Conservation (phyloP, 2,113 vertebrate genomes). For the Odontesthes bonariensis region DNA sequence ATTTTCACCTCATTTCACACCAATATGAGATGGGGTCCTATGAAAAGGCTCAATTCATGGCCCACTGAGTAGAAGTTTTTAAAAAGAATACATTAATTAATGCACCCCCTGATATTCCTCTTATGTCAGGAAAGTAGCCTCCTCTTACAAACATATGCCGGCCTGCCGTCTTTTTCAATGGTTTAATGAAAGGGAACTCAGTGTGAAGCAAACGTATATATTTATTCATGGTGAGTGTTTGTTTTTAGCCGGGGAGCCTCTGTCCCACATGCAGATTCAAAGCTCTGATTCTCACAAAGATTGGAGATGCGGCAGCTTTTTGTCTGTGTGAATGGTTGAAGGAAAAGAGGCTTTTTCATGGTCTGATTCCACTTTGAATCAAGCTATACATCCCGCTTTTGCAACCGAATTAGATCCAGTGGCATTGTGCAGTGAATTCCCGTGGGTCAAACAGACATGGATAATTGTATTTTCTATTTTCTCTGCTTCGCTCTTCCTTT, state of each 20-base stretch:
- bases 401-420: slow-evolving; percentile 72
- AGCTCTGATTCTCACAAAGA: slow-evolving; percentile 53
- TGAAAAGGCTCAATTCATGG: slow-evolving; percentile 77
- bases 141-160: slow-evolving; percentile 48
- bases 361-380: slow-evolving; percentile 67
- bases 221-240: slow-evolving; percentile 72
- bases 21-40: slow-evolving; percentile 70
- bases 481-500: slow-evolving; percentile 34
- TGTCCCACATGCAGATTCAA: slow-evolving; percentile 65
- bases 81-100: slow-evolving; percentile 81
- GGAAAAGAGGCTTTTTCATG: slow-evolving; percentile 75
- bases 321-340: slow-evolving; percentile 69
- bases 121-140: slow-evolving; percentile 52
- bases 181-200: slow-evolving; percentile 44
- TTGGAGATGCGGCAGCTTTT: slow-evolving; percentile 67
- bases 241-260: slow-evolving; percentile 62
- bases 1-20: slow-evolving; percentile 82
- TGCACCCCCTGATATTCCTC: slow-evolving; percentile 56
- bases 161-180: slow-evolving; percentile 39
- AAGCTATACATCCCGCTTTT: slow-evolving; percentile 67
- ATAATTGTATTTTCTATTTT: slow-evolving; percentile 61
- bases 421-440: slow-evolving; percentile 55
- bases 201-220: slow-evolving; percentile 59
- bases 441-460: slow-evolving; percentile 51
- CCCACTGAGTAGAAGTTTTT: slow-evolving; percentile 66